Percentiles rank a stretch among this genome's conserved stretches.
phyloP scores from a whole-genome alignment of 2,888 invertebrate species.

The Nomada lathburiana region DNA sequence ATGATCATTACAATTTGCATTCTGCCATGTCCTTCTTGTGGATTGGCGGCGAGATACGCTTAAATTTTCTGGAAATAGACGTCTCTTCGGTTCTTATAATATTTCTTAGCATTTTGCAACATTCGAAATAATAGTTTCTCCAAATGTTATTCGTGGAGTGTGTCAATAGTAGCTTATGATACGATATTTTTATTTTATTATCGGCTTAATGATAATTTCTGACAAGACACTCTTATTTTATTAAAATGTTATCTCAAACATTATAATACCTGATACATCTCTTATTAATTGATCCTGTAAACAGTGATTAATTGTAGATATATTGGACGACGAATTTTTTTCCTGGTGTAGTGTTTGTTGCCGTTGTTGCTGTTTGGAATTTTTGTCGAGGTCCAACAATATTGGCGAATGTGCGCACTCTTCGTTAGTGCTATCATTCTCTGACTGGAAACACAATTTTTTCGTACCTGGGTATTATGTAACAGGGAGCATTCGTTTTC shows the following conservation, averaged over 20 bases:
- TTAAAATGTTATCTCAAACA: neutral
- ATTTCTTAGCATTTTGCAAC: neutral
- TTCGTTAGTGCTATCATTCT: constrained; percentile 80
- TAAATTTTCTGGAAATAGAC: constrained; percentile 38
- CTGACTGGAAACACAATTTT: constrained; percentile 70
- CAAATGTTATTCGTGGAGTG: no score
- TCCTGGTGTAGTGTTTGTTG: constrained; percentile 51
- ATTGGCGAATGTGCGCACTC: constrained; percentile 78
- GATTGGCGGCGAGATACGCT: constrained; percentile 30
- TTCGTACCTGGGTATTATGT: neutral
- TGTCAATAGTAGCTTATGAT: no score
- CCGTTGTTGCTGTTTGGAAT: constrained; percentile 77
- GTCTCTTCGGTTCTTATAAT: neutral
- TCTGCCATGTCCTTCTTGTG: constrained; percentile 78
- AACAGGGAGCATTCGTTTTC: no score
- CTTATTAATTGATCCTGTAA: constrained; percentile 60
- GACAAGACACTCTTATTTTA: neutral
- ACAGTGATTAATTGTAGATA: constrained; percentile 55
- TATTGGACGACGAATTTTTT: constrained; percentile 35
- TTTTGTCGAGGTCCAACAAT: constrained; percentile 82
- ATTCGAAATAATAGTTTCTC: neutral
- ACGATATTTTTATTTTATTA: neutral
- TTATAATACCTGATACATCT: constrained; percentile 44
- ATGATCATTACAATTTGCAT: constrained; percentile 53
- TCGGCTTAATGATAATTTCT: neutral